Conservation (phyloP, 1,140 invertebrate species). For the Stegodyphus mimosarum region DNA sequence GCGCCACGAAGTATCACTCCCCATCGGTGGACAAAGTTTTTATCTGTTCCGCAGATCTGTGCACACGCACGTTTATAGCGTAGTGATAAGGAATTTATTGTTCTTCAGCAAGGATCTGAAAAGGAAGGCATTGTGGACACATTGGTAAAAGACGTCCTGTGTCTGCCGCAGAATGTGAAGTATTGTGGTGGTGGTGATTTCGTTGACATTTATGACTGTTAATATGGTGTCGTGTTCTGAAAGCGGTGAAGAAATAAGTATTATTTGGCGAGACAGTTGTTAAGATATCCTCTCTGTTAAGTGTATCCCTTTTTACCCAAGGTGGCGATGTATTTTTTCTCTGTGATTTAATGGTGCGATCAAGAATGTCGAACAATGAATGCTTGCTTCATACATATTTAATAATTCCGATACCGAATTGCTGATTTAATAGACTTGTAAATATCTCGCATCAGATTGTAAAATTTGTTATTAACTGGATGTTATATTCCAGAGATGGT, state of each 20-base stretch:
- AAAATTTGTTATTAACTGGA: too few species aligned
- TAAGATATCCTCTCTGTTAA: too few species aligned
- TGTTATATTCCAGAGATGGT: too few species aligned
- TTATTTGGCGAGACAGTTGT: neutral
- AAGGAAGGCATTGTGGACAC: constrained; percentile 42
- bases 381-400: too few species aligned
- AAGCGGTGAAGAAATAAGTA: constrained; percentile 17
- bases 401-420: too few species aligned
- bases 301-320: too few species aligned
- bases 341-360: too few species aligned
- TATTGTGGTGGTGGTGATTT: constrained; percentile 16
- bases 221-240: constrained; percentile 44
- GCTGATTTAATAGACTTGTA: too few species aligned
- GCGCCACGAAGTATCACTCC: neutral
- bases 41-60: constrained; percentile 22
- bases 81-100: constrained; percentile 55
- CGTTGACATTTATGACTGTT: constrained; percentile 31
- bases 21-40: constrained; percentile 28
- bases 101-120: neutral
- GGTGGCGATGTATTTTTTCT: too few species aligned
- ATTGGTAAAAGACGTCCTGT: constrained; percentile 18
- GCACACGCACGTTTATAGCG: neutral
- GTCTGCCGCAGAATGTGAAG: constrained; percentile 16
- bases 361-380: too few species aligned
- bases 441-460: too few species aligned